Conservation (phyloP, 1,140 invertebrate species). For the Bombus cullumanus region DNA sequence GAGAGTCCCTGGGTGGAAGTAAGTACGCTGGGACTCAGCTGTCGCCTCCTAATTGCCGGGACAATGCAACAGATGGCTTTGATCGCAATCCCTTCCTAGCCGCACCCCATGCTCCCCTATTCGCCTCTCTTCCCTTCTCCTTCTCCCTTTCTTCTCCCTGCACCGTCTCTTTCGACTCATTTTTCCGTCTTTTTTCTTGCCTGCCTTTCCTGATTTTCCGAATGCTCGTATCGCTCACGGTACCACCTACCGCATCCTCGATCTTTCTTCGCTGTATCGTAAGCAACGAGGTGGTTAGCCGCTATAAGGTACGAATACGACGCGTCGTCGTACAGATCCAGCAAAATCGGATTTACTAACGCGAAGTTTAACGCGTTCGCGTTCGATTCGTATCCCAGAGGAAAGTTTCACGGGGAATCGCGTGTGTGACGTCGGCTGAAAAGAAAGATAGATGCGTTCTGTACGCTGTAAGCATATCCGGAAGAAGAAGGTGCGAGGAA, state of each 20-base stretch:
- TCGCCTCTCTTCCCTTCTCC: constrained; percentile 20
- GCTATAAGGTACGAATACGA: too few species aligned
- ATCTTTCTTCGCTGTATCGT: too few species aligned
- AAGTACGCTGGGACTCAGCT: constrained; percentile 82
- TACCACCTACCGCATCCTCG: too few species aligned
- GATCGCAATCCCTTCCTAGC: constrained; percentile 79
- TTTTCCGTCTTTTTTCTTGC: background rate
- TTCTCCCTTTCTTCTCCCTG: background rate
- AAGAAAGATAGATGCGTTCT: constrained; percentile 25
- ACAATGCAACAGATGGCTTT: constrained; percentile 84
- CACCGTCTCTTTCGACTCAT: background rate
- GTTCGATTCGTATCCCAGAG: too few species aligned
- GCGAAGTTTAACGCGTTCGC: too few species aligned
- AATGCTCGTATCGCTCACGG: too few species aligned
- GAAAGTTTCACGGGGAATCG: background rate
- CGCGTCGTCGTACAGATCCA: too few species aligned
- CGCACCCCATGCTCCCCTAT: constrained; percentile 58
- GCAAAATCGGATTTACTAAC: too few species aligned
- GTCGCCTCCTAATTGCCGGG: constrained; percentile 83
- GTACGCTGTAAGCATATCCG: constrained; percentile 65
- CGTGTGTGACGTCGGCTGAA: too few species aligned
- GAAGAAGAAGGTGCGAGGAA: constrained; percentile 3
- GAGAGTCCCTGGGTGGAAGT: constrained; percentile 80
- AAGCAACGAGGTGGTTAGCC: too few species aligned
- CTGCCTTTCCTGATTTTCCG: too few species aligned